Evolutionary conservation across 1,140 invertebrate genomes (phyloP), one percentile per base, ranked within the genome.

Genomic region (Lordiphosa collinella): DNA sequence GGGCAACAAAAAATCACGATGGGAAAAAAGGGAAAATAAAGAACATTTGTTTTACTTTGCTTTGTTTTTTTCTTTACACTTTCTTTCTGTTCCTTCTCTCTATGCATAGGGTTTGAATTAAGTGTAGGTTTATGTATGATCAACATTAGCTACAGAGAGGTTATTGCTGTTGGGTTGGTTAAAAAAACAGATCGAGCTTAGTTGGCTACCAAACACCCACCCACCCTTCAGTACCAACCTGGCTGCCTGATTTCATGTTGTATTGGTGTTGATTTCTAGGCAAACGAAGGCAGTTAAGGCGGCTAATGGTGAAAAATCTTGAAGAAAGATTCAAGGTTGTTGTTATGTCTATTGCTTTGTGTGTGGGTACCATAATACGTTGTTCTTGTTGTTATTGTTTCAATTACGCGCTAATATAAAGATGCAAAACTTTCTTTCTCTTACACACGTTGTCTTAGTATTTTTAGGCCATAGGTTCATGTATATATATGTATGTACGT

Each of bases 361-460:
- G 13, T 41, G 44, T 22, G 4, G 8, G 37, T 50, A 36, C 48
- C 44, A 32, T 50, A 40, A 55, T 49, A 13, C 40, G 37, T 63
- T 12, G 48, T 59, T 48, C 6, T 48, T 68, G 31, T 35, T 69
- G 47, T 52, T 53, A 49, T 67, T 36, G 31, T 56, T 66, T 72
- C 25, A 72, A 57, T 80, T 80, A 80, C 78, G 69, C 60, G 66
- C 78, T 84, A 84, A 84, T 84, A 84, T 84, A 84, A 84, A 84
- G 79, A 84, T 84, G 78, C 78, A 84, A 84, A 84, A 84, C 78
- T 65, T 70, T 71, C 76, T 56, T 71, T 71, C 71, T 71, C 76
- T 59, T 71, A 82, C 71, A 84, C 72, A 84, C 78, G 59, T 62
- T 63, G 51, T 68, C 76, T 82, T 29, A 75, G 66, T 74, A 70